Evolutionary conservation across 2,113 vertebrate genomes (phyloP).

Genomic region (Tympanuchus pallidicinctus): DNA sequence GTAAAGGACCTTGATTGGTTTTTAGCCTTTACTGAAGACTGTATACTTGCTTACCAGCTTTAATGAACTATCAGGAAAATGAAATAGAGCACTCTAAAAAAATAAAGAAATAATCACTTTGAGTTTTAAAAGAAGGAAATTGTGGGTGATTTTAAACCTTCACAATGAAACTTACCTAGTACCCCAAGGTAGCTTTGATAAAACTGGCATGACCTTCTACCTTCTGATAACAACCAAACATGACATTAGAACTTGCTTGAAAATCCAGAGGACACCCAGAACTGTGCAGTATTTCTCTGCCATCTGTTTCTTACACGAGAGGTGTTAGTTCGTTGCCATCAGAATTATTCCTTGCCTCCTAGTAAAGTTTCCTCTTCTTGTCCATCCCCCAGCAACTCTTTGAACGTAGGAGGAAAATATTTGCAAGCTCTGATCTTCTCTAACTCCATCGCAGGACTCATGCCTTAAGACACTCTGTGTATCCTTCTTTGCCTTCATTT

Average conservation of each 20-base stretch:
- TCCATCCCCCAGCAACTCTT: background rate
- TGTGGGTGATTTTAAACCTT: background rate
- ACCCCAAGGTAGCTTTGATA: background rate
- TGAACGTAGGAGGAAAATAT: background rate
- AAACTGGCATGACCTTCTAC: background rate
- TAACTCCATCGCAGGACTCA: background rate
- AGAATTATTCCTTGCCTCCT: background rate
- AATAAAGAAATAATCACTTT: background rate
- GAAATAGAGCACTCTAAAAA: background rate
- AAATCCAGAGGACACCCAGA: background rate
- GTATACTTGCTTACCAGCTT: background rate
- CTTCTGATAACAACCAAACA: background rate
- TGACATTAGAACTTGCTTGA: background rate
- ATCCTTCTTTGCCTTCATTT: background rate
- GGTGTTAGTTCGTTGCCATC: background rate
- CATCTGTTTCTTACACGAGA: background rate
- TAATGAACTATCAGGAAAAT: background rate
- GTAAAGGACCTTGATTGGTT: background rate
- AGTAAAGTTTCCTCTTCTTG: background rate
- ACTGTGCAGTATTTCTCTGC: background rate
- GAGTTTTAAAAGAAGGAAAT: conserved; percentile 25
- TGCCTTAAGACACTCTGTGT: background rate
- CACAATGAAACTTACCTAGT: background rate
- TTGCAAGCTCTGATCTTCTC: background rate
- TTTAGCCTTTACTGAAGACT: background rate